Conservation (phyloP, 2,113 vertebrate genomes). For the Callithrix jacchus region DNA sequence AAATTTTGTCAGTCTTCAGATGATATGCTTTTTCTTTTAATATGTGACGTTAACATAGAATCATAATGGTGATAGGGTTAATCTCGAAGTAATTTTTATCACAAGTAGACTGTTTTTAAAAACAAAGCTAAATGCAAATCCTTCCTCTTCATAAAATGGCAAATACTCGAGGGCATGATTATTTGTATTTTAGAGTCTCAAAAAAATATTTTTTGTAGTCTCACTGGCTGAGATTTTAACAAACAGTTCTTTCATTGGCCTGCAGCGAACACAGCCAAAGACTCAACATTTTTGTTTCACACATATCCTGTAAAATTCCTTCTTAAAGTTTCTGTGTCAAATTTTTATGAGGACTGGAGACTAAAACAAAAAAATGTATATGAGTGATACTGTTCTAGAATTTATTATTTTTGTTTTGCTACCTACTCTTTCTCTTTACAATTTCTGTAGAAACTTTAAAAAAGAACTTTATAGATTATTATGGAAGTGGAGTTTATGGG, state of each 20-base stretch:
- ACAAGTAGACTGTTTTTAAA: not conserved
- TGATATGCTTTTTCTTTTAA: conserved; percentile 24
- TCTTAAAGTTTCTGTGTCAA: conserved; percentile 63
- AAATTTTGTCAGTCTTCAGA: conserved; percentile 2
- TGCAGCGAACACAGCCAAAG: conserved; percentile 69
- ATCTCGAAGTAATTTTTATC: conserved; percentile 39
- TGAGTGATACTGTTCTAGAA: not conserved
- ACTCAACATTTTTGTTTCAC: conserved; percentile 62
- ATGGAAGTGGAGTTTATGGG: not conserved
- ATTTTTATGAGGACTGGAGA: conserved; percentile 34
- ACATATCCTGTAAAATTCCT: conserved; percentile 79
- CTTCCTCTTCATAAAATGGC: not conserved
- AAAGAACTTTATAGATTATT: not conserved
- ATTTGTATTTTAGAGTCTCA: conserved; percentile 73
- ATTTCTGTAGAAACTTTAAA: not conserved
- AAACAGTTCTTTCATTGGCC: conserved; percentile 77
- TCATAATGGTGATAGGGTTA: conserved; percentile 5
- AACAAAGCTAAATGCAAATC: conserved; percentile 33
- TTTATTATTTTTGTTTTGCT: not conserved
- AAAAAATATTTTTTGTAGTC: conserved; percentile 58
- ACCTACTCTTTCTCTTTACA: not conserved
- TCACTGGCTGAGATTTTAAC: conserved; percentile 68
- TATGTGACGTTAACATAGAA: conserved; percentile 16
- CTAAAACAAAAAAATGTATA: not conserved
- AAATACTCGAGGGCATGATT: conserved; percentile 65